Conservation (phyloP, 2,888 invertebrate genomes). For the Eupithecia subfuscata region DNA sequence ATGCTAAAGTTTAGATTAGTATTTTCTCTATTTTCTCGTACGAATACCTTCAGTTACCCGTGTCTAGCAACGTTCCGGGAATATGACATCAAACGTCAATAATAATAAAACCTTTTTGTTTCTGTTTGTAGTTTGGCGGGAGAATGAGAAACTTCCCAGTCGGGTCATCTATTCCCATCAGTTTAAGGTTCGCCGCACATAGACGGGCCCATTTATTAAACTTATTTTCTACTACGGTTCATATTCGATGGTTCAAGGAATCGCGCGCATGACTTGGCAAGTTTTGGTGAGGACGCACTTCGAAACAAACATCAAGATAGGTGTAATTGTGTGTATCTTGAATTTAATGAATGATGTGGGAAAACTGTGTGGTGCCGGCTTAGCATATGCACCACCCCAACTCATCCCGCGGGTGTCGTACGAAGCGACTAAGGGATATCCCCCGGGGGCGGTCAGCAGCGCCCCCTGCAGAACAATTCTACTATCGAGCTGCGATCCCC, state of each 20-base stretch:
- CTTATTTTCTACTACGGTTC: constrained; percentile 47
- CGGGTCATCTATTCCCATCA: constrained; percentile 61
- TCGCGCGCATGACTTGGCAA: constrained; percentile 24
- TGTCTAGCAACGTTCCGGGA: constrained; percentile 34
- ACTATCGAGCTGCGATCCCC: too few species aligned
- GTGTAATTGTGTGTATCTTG: background rate
- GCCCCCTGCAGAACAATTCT: too few species aligned
- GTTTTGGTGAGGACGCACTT: constrained; percentile 22
- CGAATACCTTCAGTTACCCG: constrained; percentile 2
- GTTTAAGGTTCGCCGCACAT: constrained; percentile 53
- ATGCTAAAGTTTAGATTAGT: too few species aligned
- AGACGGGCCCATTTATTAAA: constrained; percentile 46
- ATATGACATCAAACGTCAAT: constrained; percentile 48
- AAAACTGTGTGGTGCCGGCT: too few species aligned
- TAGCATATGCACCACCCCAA: too few species aligned
- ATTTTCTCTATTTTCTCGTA: background rate
- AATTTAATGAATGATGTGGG: background rate
- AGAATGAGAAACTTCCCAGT: constrained; percentile 61
- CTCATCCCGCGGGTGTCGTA: too few species aligned
- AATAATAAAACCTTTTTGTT: constrained; percentile 57
- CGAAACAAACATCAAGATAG: background rate
- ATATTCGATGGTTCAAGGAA: constrained; percentile 43
- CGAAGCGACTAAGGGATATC: too few species aligned
- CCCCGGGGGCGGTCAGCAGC: too few species aligned
- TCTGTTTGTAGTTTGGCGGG: constrained; percentile 61